Conservation (phyloP, 2,797 vertebrate genomes). For the Chromobotia macracanthus region DNA sequence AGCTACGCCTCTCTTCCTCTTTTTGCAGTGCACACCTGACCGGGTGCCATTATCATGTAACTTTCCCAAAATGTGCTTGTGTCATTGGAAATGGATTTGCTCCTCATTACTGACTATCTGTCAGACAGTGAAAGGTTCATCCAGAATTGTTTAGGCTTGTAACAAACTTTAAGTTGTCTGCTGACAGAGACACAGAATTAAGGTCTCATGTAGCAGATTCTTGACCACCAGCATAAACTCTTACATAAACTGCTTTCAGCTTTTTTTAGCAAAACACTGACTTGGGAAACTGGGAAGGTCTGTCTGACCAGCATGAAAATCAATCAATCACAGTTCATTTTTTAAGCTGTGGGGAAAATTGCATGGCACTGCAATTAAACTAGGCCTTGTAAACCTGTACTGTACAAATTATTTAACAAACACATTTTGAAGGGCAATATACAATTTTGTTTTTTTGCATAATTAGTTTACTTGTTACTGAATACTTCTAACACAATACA, state of each 20-base stretch:
- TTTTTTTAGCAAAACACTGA: neutral
- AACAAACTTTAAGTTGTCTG: neutral
- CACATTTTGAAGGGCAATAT: neutral
- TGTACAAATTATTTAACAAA: neutral
- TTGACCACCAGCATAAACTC: neutral
- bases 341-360: neutral
- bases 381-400: too few species aligned
- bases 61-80: constrained; percentile 14
- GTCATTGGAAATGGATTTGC: constrained; percentile 11
- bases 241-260: neutral
- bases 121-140: constrained; percentile 4
- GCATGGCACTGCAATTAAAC: too few species aligned
- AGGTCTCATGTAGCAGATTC: neutral
- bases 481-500: neutral
- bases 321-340: neutral
- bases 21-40: neutral
- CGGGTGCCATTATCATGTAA: neutral
- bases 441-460: neutral
- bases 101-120: constrained; percentile 31
- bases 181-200: constrained; percentile 15
- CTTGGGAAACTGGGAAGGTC: neutral
- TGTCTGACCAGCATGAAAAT: neutral
- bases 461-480: neutral
- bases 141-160: constrained; percentile 10
- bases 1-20: neutral